phyloP scores from a whole-genome alignment of 2,113 vertebrate genomes.

The Anthoscopus minutus region DNA sequence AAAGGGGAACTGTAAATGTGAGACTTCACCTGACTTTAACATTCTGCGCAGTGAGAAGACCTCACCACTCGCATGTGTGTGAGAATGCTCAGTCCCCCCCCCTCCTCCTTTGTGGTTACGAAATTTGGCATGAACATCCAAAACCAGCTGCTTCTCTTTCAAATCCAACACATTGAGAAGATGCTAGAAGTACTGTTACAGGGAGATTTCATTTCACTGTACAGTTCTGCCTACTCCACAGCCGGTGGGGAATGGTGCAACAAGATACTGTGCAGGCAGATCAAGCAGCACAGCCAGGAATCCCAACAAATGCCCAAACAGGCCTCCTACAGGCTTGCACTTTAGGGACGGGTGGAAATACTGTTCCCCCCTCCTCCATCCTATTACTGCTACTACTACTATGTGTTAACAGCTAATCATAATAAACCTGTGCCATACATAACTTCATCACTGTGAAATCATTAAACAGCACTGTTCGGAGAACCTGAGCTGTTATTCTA shows the following conservation, averaged over 20 bases:
- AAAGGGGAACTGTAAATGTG: neutral
- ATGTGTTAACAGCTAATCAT: neutral
- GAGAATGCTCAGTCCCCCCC: neutral
- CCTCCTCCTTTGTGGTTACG: fast-evolving
- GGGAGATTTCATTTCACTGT: neutral
- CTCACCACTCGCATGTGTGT: neutral
- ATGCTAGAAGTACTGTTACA: neutral
- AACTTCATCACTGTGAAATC: neutral
- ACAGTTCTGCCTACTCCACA: neutral
- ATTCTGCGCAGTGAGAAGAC: neutral
- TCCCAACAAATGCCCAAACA: conserved; percentile 18
- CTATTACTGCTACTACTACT: neutral
- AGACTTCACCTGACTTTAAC: neutral
- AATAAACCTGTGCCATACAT: neutral
- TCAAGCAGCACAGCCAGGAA: neutral
- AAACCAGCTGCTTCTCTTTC: neutral
- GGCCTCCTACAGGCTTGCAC: conserved; percentile 1
- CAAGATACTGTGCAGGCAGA: neutral
- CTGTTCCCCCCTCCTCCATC: neutral
- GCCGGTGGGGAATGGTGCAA: conserved; percentile 12
- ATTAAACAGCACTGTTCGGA: neutral
- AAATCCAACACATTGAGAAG: neutral
- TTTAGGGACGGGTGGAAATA: neutral
- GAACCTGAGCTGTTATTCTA: neutral
- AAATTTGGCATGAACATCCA: neutral